phyloP scores from a whole-genome alignment of 2,888 invertebrate species.

The Nymphalis polychloros region DNA sequence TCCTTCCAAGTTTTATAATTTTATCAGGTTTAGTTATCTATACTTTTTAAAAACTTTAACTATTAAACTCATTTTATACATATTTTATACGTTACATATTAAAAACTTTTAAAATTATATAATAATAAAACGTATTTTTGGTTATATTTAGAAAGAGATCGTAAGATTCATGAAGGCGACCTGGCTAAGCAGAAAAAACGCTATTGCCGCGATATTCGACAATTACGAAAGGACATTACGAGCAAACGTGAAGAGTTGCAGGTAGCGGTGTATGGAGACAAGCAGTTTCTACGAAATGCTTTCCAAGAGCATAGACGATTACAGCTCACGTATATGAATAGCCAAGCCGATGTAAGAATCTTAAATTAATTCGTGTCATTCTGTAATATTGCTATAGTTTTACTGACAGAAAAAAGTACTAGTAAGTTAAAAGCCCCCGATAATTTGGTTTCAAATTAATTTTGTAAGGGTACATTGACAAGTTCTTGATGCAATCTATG shows the following conservation, averaged over 20 bases:
- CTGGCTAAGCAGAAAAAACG: constrained; percentile 79
- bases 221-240: constrained; percentile 80
- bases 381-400: too few species aligned
- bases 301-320: constrained; percentile 81
- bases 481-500: too few species aligned
- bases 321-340: constrained; percentile 82
- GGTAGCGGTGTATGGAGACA: constrained; percentile 82
- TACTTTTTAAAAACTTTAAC: too few species aligned
- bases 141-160: constrained; percentile 78
- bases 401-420: too few species aligned
- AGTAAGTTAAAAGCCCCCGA: too few species aligned
- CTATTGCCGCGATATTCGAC: constrained; percentile 77
- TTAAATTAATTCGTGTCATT: too few species aligned
- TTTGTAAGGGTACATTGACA: too few species aligned
- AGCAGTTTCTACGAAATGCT: constrained; percentile 80
- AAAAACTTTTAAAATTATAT: neutral
- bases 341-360: constrained; percentile 67
- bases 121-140: neutral
- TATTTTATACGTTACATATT: too few species aligned
- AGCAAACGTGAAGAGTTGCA: constrained; percentile 80
- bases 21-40: too few species aligned
- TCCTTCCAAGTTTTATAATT: too few species aligned
- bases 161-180: constrained; percentile 82
- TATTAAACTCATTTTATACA: too few species aligned
- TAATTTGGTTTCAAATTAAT: too few species aligned